These are phyloP conservation scores for Cerastis leucographa DNA, from an alignment of 2,888 invertebrate species.

Conservation along the genomic window DNA sequence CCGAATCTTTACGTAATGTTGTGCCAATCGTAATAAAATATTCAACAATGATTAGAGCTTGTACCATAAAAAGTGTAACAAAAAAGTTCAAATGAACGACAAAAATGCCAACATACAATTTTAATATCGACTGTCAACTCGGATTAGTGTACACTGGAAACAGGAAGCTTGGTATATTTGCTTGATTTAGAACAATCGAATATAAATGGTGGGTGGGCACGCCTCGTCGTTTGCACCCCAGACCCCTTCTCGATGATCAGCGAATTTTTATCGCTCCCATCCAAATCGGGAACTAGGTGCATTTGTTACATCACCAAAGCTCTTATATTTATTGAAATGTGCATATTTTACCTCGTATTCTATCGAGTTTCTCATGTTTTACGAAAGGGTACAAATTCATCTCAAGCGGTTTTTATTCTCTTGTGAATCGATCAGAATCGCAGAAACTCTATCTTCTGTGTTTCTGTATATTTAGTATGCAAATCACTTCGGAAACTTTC, in stretches of 20 bases:
- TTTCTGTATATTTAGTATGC: constrained; percentile 74
- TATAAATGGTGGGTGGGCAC: constrained; percentile 77
- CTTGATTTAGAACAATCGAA: constrained; percentile 71
- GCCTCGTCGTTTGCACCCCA: constrained; percentile 72
- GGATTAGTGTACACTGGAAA: constrained; percentile 34
- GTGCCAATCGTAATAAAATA: constrained; percentile 27
- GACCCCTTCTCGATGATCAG: constrained; percentile 74
- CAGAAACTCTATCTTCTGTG: constrained; percentile 50
- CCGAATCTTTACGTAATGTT: constrained; percentile 31
- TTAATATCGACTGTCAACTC: constrained; percentile 21
- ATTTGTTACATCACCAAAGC: constrained; percentile 65
- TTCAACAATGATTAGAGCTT: constrained; percentile 19
- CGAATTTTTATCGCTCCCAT: constrained; percentile 77
- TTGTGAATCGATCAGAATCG: constrained; percentile 17
- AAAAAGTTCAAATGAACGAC: background rate
- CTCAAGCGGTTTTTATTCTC: constrained; percentile 31
- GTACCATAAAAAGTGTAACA: constrained; percentile 1
- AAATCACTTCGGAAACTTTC: constrained; percentile 75
- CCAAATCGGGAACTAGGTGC: constrained; percentile 68
- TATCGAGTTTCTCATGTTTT: constrained; percentile 26
- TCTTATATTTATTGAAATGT: constrained; percentile 49
- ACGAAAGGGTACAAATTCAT: constrained; percentile 27
- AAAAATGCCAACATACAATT: constrained; percentile 14
- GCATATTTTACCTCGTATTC: constrained; percentile 45
- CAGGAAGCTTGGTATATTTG: constrained; percentile 57